Base-by-base conservation (phyloP, 2,797 vertebrate species). In the Parambassis ranga region DNA sequence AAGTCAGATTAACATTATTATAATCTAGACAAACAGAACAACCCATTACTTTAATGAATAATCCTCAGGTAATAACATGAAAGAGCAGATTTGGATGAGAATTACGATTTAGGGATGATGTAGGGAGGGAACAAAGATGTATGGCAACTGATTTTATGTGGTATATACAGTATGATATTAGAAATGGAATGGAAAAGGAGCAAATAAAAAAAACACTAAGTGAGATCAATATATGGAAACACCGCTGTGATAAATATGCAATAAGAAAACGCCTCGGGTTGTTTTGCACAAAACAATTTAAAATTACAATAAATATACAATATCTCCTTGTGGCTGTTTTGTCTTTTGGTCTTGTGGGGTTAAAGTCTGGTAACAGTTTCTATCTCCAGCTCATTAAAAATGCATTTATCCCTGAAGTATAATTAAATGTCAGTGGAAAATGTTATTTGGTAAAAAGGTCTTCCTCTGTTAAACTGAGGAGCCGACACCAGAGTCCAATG, bases 1-100 rank as follows among this genome's bases (percentile, higher is more conserved):
- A 70, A 56, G 44, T 53, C 50, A 75, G 80, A 90, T 88, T 84
- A 86, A 72, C 63, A 24, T 71, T 18, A 61, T 33, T 43, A 65
- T 84, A 85, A 90, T 86, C 73, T 75, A 76, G 65, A 71, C 36
- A 79, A 79, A 75, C 75, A 76, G 60, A 68, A 56, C 67, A 81
- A 64, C 58, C 63, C 78, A 85, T 79, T 87, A 74, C 36, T 62
- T 73, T 61, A 81, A 75, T 64, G 56, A 77, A 75, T 77, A 70
- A 79, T 77, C 41, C n/a, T 23, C 18, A 48, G 59, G 62, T 79
- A 72, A 67, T 86, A 67, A 74, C 26, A n/a, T 39, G 36, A 42
- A 48, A 61, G 43, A 56, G 42, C 53, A 70, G 65, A 31, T 71
- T 49, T 76, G 41, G 10, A 65, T 62, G 7, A 43, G 31, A 77